Conservation (phyloP, 2,888 invertebrate species). For the Penaeus monodon region DNA sequence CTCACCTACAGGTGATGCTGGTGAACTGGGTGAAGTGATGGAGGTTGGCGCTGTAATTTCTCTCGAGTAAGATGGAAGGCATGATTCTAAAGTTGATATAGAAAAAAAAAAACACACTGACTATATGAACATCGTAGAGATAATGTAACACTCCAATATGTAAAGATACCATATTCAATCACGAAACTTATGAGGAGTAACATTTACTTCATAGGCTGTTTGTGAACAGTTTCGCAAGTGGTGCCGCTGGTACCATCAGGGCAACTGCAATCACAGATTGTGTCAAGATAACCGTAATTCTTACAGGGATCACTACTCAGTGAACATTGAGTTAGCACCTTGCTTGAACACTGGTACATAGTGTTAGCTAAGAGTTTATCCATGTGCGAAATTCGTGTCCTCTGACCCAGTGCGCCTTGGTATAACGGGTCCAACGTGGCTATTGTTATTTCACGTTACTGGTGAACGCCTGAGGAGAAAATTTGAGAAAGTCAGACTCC, state of each 20-base stretch:
- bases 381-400: background rate
- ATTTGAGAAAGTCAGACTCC: too few relatives aligned
- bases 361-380: conserved; percentile 1
- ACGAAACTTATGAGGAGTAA: too few relatives aligned
- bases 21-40: too few relatives aligned
- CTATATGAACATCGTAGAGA: too few relatives aligned
- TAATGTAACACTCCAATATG: too few relatives aligned
- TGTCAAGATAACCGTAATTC: background rate
- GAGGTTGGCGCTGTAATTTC: too few relatives aligned
- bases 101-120: too few relatives aligned
- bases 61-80: too few relatives aligned
- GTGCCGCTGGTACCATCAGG: background rate
- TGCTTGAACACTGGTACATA: background rate
- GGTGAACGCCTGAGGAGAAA: background rate
- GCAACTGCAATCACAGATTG: background rate
- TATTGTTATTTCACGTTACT: conserved; percentile 4
- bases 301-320: background rate
- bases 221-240: background rate
- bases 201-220: background rate
- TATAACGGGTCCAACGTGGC: conserved; percentile 10
- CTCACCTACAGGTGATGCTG: too few relatives aligned
- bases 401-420: conserved; percentile 8
- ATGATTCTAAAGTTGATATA: too few relatives aligned
- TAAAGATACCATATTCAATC: background rate
- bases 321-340: background rate